Conservation (phyloP, 1,140 invertebrate genomes). For the Sycobia sp. region DNA sequence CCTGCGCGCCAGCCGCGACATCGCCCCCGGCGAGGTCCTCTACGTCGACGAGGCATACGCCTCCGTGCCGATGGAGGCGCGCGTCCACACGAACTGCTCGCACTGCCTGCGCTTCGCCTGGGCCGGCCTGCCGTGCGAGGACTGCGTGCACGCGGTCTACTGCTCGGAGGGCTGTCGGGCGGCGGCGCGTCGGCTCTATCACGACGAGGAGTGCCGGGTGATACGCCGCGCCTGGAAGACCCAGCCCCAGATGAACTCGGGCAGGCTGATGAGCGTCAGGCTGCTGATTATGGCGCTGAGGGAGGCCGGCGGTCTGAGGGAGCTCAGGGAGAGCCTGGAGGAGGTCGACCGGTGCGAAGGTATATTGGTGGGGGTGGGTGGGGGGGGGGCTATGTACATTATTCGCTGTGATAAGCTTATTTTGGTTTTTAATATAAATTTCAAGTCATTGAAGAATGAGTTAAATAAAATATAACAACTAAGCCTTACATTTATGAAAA, state of each 20-base stretch:
- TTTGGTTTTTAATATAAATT: no score
- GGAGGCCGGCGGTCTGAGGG: constrained; percentile 7
- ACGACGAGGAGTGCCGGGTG: constrained; percentile 17
- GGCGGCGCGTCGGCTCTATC: background rate
- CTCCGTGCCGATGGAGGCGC: background rate
- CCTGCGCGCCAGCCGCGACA: background rate
- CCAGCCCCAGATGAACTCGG: background rate
- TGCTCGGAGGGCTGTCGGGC: background rate
- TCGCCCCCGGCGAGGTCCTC: constrained; percentile 3
- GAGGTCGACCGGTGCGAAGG: constrained; percentile 14
- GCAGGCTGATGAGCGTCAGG: background rate
- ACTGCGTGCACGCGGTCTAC: constrained; percentile 9
- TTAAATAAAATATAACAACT: no score
- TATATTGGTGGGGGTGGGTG: no score
- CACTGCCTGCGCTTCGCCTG: constrained; percentile 27
- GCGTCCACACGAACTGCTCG: constrained; percentile 13
- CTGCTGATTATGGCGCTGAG: constrained; percentile 18
- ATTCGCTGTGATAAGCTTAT: no score
- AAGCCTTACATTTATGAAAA: no score
- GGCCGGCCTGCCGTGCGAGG: constrained; percentile 1
- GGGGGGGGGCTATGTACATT: no score
- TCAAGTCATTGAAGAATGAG: no score
- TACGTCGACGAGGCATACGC: constrained; percentile 3
- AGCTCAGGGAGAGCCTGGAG: background rate
- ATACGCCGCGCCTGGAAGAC: background rate